Conservation (phyloP, 92 coral and sea anemone genomes). For the Zoanthus solanderi region DNA sequence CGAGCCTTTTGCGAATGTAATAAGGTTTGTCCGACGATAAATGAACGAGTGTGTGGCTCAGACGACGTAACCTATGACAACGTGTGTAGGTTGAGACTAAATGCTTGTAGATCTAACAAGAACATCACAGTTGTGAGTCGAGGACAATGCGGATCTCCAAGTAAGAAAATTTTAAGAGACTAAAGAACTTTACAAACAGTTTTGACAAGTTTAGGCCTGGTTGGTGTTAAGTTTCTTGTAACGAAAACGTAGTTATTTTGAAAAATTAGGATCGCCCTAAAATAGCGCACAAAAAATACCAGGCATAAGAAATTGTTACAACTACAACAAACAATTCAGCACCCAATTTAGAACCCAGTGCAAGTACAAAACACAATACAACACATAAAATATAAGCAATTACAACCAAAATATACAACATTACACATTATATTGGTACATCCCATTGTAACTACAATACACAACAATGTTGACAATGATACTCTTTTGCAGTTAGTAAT, state of each 20-base stretch:
- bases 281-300: too few relatives aligned
- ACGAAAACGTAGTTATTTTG: too few relatives aligned
- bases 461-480: not conserved
- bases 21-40: not conserved
- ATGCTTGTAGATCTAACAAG: slow-evolving; percentile 9
- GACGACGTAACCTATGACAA: slow-evolving; percentile 21
- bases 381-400: too few relatives aligned
- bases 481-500: slow-evolving; percentile 7
- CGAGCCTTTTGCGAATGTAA: slow-evolving; percentile 29
- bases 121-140: slow-evolving; percentile 15
- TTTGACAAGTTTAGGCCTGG: not conserved
- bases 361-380: too few relatives aligned
- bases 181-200: too few relatives aligned
- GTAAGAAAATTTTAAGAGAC: not conserved
- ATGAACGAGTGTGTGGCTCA: slow-evolving; percentile 15
- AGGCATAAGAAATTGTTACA: too few relatives aligned
- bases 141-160: slow-evolving; percentile 7
- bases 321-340: too few relatives aligned
- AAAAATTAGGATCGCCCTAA: too few relatives aligned
- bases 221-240: too few relatives aligned
- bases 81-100: not conserved
- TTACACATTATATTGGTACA: too few relatives aligned
- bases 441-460: not conserved
- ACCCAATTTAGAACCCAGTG: too few relatives aligned
- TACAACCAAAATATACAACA: too few relatives aligned